Percentiles rank a stretch among this genome's conserved stretches.
Conservation (phyloP, 2,888 invertebrate genomes). For the Hemaris fuciformis region DNA sequence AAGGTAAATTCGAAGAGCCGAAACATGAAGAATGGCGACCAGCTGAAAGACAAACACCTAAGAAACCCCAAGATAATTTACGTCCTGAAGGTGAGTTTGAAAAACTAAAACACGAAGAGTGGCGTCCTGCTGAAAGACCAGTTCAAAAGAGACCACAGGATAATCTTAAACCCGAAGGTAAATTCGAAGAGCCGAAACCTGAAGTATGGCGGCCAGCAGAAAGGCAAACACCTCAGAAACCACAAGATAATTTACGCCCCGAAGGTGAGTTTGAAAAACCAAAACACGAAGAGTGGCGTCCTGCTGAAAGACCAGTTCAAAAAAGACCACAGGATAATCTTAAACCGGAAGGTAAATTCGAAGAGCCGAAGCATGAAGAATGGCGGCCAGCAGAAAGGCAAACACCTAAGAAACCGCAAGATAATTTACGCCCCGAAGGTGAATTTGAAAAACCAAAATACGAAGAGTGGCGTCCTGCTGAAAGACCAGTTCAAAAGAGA, state of each 20-base stretch:
- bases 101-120: conserved; percentile 46
- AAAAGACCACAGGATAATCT: conserved; percentile 80
- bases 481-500: conserved; percentile 48
- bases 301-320: conserved; percentile 62
- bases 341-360: conserved; percentile 79
- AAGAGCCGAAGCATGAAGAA: conserved; percentile 43
- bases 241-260: conserved; percentile 69
- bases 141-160: conserved; percentile 63
- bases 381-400: conserved; percentile 51
- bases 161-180: conserved; percentile 79
- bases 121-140: conserved; percentile 47
- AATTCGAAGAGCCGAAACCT: conserved; percentile 60
- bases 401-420: conserved; percentile 40
- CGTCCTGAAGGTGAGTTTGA: conserved; percentile 80
- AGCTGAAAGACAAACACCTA: conserved; percentile 65
- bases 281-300: conserved; percentile 53
- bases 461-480: conserved; percentile 61
- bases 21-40: conserved; percentile 48
- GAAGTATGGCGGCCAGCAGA: conserved; percentile 45
- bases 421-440: conserved; percentile 82
- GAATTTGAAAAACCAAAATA: conserved; percentile 55
- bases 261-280: conserved; percentile 79
- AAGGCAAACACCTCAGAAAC: conserved; percentile 33
- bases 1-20: conserved; percentile 78
- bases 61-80: conserved; percentile 63